These are phyloP conservation scores for Drosophila miranda DNA, from an alignment of 1,140 invertebrate genomes.

Conservation along the genomic window DNA sequence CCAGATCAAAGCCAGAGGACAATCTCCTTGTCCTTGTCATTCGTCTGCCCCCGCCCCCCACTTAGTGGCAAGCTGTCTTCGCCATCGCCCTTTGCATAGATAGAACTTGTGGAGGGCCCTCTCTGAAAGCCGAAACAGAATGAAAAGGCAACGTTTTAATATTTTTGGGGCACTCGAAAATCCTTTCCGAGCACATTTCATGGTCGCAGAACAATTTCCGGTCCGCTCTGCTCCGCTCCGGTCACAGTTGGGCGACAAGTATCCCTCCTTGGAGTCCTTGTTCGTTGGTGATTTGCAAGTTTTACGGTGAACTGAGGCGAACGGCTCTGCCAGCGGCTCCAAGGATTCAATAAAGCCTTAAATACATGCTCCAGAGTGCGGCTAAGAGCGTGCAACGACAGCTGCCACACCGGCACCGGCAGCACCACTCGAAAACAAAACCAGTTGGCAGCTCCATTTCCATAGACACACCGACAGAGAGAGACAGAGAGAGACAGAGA, in stretches of 20 bases:
- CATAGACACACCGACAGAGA: constrained; percentile 14
- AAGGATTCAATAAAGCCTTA: constrained; percentile 15
- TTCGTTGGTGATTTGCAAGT: constrained; percentile 35
- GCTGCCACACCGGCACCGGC: too few species aligned
- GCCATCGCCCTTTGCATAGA: constrained; percentile 26
- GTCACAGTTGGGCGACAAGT: constrained; percentile 74
- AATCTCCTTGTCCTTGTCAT: constrained; percentile 12
- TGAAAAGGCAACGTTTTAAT: constrained; percentile 70
- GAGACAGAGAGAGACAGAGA: too few species aligned
- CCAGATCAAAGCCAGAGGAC: constrained; percentile 71
- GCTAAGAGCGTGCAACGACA: background rate
- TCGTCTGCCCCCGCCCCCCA: background rate
- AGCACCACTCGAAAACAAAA: constrained; percentile 15
- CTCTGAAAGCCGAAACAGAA: constrained; percentile 15
- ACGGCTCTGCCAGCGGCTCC: background rate
- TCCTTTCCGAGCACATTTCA: constrained; percentile 42
- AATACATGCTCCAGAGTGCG: constrained; percentile 5
- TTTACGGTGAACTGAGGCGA: constrained; percentile 34
- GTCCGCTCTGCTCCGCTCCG: constrained; percentile 17
- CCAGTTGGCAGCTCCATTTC: constrained; percentile 14
- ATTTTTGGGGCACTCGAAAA: constrained; percentile 63
- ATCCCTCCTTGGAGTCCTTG: constrained; percentile 8
- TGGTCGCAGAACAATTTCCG: constrained; percentile 51
- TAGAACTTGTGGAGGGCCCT: constrained; percentile 26
- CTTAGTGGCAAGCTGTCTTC: constrained; percentile 38